A percentile compares a stretch with the other conserved stretches of the same genome.
These are phyloP conservation scores for Trichonephila clavipes DNA, from an alignment of 1,140 invertebrate species.

Conservation along the genomic window DNA sequence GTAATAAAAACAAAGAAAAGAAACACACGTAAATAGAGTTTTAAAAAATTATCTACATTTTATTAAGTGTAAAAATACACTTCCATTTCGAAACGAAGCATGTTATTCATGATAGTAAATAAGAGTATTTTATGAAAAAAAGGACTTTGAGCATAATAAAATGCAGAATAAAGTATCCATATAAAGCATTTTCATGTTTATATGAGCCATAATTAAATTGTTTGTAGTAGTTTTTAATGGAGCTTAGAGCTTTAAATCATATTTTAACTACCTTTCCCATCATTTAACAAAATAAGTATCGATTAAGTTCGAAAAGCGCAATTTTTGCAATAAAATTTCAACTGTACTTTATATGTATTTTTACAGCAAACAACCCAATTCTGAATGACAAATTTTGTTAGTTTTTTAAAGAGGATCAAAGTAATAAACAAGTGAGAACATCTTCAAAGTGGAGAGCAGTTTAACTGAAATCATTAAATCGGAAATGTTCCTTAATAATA, in stretches of 20 bases:
- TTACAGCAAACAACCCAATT: neutral
- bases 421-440: neutral
- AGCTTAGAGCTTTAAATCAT: neutral
- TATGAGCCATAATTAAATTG: neutral
- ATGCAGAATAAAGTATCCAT: no score
- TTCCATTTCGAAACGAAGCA: no score
- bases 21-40: no score
- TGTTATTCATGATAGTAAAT: no score
- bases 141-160: no score
- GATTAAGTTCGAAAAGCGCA: neutral
- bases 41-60: no score
- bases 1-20: no score
- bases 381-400: slow-evolving; percentile 2
- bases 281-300: neutral
- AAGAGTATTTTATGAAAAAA: no score
- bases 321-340: neutral
- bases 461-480: no score
- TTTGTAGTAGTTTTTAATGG: neutral
- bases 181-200: neutral
- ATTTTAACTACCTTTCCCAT: neutral
- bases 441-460: no score
- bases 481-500: no score
- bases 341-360: neutral
- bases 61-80: no score
- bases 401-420: neutral